These are phyloP conservation scores for Noctua fimbriata DNA, from an alignment of 2,888 invertebrate species.

Conservation along the genomic window DNA sequence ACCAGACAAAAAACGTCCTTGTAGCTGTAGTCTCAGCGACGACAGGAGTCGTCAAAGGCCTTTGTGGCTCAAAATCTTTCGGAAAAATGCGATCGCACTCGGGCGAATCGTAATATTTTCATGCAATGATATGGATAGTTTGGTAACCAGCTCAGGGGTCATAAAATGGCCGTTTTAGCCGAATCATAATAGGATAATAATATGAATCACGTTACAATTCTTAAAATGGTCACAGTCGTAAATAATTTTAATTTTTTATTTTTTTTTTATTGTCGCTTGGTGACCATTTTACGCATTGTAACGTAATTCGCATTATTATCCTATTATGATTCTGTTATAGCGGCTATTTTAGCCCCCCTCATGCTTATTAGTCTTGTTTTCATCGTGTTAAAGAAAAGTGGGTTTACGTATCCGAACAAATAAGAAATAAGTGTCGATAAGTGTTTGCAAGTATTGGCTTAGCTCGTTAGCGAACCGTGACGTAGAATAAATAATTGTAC, in stretches of 20 bases:
- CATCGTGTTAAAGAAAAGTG: conserved; percentile 40
- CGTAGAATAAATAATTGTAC: conserved; percentile 49
- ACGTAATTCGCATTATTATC: background rate
- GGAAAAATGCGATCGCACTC: background rate
- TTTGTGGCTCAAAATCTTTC: background rate
- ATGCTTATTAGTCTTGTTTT: conserved; percentile 21
- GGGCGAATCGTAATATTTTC: background rate
- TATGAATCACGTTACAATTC: background rate
- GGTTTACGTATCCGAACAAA: conserved; percentile 34
- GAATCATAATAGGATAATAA: no score
- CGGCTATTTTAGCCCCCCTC: background rate
- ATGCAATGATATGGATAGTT: background rate
- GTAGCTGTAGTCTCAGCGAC: background rate
- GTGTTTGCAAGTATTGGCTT: conserved; percentile 43
- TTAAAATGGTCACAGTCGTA: background rate
- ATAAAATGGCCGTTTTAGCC: no score
- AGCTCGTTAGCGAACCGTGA: conserved; percentile 58
- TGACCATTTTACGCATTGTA: background rate
- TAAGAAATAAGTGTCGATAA: conserved; percentile 39
- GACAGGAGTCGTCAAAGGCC: background rate
- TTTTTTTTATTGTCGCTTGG: background rate
- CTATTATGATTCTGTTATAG: background rate
- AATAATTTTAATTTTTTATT: no score
- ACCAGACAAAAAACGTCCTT: background rate
- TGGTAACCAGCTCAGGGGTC: background rate